phyloP scores from a whole-genome alignment of 2,888 invertebrate genomes.

The Hypolimnas misippus region DNA sequence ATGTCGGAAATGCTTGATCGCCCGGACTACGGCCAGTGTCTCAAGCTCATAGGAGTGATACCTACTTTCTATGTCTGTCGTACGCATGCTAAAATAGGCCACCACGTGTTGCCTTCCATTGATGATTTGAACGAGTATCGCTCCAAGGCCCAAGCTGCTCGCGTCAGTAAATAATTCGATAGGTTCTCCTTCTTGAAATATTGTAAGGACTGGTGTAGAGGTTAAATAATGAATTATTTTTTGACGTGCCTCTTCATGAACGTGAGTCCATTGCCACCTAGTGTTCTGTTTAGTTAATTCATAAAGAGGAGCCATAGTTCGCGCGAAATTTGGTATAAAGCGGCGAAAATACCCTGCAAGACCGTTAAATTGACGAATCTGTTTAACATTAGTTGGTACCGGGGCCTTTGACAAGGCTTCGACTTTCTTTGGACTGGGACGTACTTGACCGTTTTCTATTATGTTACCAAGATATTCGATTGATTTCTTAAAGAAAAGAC shows the following conservation, averaged over 20 bases:
- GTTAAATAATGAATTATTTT: slow-evolving; percentile 6
- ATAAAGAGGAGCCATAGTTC: neutral
- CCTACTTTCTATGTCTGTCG: slow-evolving; percentile 4
- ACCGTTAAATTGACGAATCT: neutral
- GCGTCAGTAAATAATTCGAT: slow-evolving; percentile 6
- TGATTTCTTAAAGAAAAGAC: slow-evolving; percentile 40
- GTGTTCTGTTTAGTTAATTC: neutral
- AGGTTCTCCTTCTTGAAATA: slow-evolving; percentile 9
- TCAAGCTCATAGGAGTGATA: slow-evolving; percentile 4
- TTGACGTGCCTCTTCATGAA: slow-evolving; percentile 7
- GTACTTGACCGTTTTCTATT: slow-evolving; percentile 31
- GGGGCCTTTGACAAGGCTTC: neutral
- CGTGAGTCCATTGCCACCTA: neutral
- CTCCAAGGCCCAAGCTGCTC: neutral
- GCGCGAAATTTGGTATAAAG: neutral
- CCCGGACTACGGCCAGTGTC: neutral
- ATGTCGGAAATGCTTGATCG: slow-evolving; percentile 1
- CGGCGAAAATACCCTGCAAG: neutral
- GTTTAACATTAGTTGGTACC: neutral
- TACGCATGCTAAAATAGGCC: slow-evolving; percentile 10
- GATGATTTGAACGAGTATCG: neutral
- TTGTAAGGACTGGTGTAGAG: slow-evolving; percentile 5
- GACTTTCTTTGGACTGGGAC: slow-evolving; percentile 13
- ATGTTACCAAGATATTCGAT: slow-evolving; percentile 47
- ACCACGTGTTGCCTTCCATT: slow-evolving; percentile 1